A percentile compares a stretch with the other conserved stretches of the same genome.
phyloP scores from a whole-genome alignment of 2,113 vertebrate genomes.

The Ardeotis arabs region DNA sequence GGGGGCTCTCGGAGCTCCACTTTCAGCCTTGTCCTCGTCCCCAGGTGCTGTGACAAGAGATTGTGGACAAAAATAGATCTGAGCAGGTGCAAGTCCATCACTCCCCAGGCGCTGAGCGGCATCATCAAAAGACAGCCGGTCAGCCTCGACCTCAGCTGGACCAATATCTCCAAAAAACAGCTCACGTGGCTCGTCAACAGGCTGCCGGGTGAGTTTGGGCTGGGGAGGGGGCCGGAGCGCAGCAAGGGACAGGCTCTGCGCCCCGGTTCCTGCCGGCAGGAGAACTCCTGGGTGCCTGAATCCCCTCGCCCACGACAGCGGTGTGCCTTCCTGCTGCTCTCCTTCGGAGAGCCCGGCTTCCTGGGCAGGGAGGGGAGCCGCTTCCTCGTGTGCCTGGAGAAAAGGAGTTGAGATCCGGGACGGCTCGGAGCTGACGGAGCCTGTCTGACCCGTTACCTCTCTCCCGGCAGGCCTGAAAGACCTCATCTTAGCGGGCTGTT shows the following conservation, averaged over 20 bases:
- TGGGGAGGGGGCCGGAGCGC: accelerated
- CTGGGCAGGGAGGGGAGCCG: background rate
- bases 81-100: conserved; percentile 92
- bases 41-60: conserved; percentile 96
- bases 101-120: conserved; percentile 92
- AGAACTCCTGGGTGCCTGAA: background rate
- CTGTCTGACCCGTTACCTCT: background rate
- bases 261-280: background rate
- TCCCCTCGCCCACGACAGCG: accelerated
- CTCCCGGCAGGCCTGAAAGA: conserved; percentile 87
- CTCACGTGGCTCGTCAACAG: conserved; percentile 95
- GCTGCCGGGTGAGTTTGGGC: conserved; percentile 83
- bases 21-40: conserved; percentile 16
- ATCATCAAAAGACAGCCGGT: conserved; percentile 96
- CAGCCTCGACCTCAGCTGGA: conserved; percentile 96
- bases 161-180: conserved; percentile 97
- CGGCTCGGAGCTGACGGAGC: background rate
- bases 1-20: background rate
- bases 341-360: background rate
- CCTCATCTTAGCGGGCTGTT: conserved; percentile 92
- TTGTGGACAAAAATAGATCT: conserved; percentile 95
- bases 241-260: accelerated
- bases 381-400: background rate
- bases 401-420: background rate
- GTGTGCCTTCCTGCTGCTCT: background rate